Evolutionary conservation across 2,113 vertebrate genomes (phyloP), one percentile per base, ranked within the genome.

Genomic region (Eulacestoma nigropectus): DNA sequence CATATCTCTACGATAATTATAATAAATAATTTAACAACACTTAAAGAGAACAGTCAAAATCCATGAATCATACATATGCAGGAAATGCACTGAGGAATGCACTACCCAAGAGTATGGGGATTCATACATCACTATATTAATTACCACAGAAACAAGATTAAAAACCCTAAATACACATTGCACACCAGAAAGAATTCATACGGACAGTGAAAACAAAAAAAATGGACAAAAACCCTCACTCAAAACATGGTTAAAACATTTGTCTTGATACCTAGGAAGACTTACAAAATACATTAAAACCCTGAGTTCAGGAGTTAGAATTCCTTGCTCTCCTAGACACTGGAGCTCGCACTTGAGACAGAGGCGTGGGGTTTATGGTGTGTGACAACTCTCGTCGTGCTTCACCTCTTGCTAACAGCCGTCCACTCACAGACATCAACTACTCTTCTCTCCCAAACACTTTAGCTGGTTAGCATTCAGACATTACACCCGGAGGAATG

Each of bases 351-450:
- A 57, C 42, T 29, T 55, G 42, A 78, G 62, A 82, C 18, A 67
- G 55, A 75, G 52, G 55, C 27, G 13, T 16, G 60, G 37, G 12
- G 20, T 93, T 95, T 80, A 56, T n/a, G 63, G 82, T 5, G 41
- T 57, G 84, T 87, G 81, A 89, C 85, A 87, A 27, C 13, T 57
- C 49, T 32, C 0, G 1, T 53, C 26, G 35, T 11, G 41, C 50
- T 86, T 92, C 79, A 55, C 41, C 57, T 67, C 88, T 46, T 55
- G 53, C 59, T 62, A 80, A 83, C 42, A 86, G 79, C 68, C 27
- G 63, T 55, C 19, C 1, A 0, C 53, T 87, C 50, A 21, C 59
- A 88, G 59, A 25, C 13, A 5, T 17, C 84, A n/a, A 13, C 47
- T 30, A 25, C 57, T 75, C 35, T 52, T 87, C 67, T 73, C 83